Percentiles rank a stretch among this genome's conserved stretches.
Conservation (phyloP, 2,113 vertebrate genomes). For the Eidolon helvum region DNA sequence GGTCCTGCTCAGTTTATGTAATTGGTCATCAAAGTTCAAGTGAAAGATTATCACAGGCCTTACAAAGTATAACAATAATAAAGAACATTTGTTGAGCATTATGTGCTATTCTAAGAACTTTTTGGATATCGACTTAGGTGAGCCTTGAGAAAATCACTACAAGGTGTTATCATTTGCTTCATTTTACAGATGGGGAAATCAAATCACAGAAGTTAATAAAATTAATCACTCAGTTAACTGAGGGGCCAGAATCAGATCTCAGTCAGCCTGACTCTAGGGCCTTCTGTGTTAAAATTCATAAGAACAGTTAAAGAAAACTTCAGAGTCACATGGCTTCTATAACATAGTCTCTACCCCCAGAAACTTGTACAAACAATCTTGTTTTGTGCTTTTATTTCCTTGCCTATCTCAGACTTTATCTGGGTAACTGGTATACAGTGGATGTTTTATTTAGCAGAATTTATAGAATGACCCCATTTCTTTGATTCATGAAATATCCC, state of each 20-base stretch:
- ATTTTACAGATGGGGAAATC: not conserved
- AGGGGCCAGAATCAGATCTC: not conserved
- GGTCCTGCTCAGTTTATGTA: not conserved
- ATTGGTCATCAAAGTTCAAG: not conserved
- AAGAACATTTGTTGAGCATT: not conserved
- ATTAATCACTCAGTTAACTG: not conserved
- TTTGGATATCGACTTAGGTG: not conserved
- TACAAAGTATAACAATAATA: not conserved
- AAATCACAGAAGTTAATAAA: not conserved
- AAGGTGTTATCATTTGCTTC: not conserved
- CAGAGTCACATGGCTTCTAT: not conserved
- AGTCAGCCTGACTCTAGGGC: not conserved
- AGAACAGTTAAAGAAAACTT: not conserved
- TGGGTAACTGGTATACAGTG: not conserved
- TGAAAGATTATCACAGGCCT: not conserved
- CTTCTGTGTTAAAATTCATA: not conserved
- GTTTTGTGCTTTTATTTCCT: not conserved
- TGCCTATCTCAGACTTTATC: not conserved
- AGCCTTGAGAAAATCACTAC: conserved; percentile 4
- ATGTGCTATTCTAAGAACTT: not conserved
- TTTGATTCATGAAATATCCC: not conserved
- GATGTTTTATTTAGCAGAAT: not conserved
- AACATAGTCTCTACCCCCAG: not conserved
- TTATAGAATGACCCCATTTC: not conserved
- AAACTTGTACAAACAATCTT: not conserved